Evolutionary conservation across 2,888 invertebrate species (phyloP), one percentile per base, ranked within the genome.

Genomic region (Metopia argyrocephala): DNA sequence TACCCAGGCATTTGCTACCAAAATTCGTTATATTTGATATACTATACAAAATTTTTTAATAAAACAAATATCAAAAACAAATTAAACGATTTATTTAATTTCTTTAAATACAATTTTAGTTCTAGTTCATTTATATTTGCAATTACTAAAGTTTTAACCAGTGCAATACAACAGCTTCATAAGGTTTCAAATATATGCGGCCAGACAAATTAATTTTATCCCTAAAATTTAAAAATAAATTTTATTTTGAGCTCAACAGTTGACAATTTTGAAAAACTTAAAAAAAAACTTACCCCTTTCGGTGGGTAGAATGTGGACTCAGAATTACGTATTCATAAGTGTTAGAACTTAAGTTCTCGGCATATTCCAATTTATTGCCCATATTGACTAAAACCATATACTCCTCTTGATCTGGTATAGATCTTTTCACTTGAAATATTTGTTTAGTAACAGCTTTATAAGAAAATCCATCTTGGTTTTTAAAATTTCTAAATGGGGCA

Each of bases 401-500:
- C 46, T 89, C 87, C 59, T 89, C 89, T 2, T 52, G 59, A 3
- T 69, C 50, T 2, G 84, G 83, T 18, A 86, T 83, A 3, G 88
- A 85, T 28, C 89, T 87, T 46, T 88, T 82, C 62, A 89, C 88
- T 70, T 89, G 88, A 15, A 89, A 83, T 0, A 89, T 87, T 57
- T 89, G 88, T 12, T 87, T 84, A 3, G 83, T 84, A 3, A 89
- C 6, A 1, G 89, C 89, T 18, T 84, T 85, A 54, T 88, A 89
- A 5, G 87, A 85, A 71, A 88, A 89, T 3, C 86, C 87, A 2
- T 82, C 83, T 0, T 54, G 38, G 7, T 84, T 48, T 48, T 89
- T 89, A 45, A 86, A 88, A 1, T 88, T 84, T 61, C 38, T 65
- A 57, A 89, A 89, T 1, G 92, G 88, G 0, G 89, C 85, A 52